Evolutionary conservation across 2,113 vertebrate genomes (phyloP).

Genomic region (Caloenas nicobarica): DNA sequence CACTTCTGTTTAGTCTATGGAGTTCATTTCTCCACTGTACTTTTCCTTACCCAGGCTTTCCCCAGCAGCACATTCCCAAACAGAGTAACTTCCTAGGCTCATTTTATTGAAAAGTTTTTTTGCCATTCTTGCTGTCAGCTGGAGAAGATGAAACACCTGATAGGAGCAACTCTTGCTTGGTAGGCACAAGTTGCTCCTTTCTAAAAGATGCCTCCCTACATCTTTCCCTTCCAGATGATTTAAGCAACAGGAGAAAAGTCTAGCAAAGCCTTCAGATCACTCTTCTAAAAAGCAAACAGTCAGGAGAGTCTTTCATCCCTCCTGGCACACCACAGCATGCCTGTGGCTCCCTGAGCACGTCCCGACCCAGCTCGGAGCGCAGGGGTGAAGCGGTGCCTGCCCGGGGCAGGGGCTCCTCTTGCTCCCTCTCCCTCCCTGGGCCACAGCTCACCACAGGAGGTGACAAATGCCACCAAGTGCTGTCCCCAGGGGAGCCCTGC

Average conservation of each 20-base stretch:
- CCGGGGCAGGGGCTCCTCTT: neutral
- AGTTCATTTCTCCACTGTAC: neutral
- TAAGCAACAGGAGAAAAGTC: neutral
- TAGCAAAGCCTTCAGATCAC: neutral
- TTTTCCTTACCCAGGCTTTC: neutral
- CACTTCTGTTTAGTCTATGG: neutral
- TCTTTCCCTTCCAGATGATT: neutral
- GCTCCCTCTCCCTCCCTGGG: neutral
- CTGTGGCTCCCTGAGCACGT: neutral
- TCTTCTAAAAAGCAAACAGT: neutral
- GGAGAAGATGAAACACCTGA: neutral
- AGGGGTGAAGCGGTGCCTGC: rapidly evolving
- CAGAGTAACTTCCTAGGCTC: neutral
- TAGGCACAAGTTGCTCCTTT: rapidly evolving
- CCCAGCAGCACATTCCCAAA: neutral
- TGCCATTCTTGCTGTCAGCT: neutral
- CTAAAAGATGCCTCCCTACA: neutral
- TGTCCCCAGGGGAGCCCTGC: neutral
- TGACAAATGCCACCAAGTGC: neutral
- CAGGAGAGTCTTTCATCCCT: neutral
- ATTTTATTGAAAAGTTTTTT: neutral
- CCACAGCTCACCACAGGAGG: neutral
- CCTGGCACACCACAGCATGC: neutral
- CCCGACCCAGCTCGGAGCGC: rapidly evolving
- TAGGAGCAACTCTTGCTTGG: neutral